These are phyloP conservation scores for Rhincodon typus DNA, from an alignment of 2,797 vertebrate species.

Conservation along the genomic window DNA sequence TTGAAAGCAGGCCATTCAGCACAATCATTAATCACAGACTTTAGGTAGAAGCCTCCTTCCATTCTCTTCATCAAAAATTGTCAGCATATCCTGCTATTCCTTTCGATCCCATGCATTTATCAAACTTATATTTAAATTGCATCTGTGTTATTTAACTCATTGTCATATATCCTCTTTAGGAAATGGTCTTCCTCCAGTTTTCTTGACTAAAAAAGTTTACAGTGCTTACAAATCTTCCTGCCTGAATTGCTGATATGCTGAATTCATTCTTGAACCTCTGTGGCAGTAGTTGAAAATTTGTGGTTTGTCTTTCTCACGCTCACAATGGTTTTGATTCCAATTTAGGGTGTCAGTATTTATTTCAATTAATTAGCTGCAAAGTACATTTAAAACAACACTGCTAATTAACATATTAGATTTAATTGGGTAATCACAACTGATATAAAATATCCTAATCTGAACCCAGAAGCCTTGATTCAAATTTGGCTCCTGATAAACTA, in stretches of 20 bases:
- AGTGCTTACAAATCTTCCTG: too few species aligned
- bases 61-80: background rate
- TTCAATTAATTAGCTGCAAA: constrained; percentile 1
- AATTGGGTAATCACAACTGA: background rate
- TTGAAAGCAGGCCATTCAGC: background rate
- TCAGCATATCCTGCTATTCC: background rate
- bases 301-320: too few species aligned
- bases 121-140: background rate
- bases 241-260: background rate
- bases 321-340: background rate
- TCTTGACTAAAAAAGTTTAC: background rate
- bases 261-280: background rate
- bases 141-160: background rate
- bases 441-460: background rate
- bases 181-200: background rate
- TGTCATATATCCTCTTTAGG: background rate
- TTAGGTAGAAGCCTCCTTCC: background rate
- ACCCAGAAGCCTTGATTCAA: background rate
- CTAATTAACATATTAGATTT: background rate
- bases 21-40: background rate
- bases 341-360: background rate
- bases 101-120: background rate
- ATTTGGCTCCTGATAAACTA: background rate
- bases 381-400: constrained; percentile 15
- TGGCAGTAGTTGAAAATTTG: background rate